Base-by-base conservation (phyloP, 2,888 invertebrate genomes). In the Pachydiplax longipennis region DNA sequence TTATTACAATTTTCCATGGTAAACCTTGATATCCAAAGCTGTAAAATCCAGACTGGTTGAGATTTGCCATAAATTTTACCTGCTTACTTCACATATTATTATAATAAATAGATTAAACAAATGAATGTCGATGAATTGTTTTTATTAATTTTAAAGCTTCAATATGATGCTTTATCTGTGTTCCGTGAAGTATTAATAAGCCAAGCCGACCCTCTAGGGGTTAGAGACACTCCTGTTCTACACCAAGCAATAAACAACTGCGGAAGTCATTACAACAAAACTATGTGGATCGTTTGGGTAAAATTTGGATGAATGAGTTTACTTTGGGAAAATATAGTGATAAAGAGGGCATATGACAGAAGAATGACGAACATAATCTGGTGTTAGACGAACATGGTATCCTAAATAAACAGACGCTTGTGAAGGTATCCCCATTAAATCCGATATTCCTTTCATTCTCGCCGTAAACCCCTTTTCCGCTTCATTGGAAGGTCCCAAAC, bases 401-500 rank as follows among this genome's bases (percentile, higher is more conserved):
- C 83, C 83, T 83, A 35, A 58, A 83, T 61, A 83, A 83, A 58
- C 37, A 83, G 44, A 83, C 35, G 58, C 58, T 53, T 53, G 53
- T 83, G 53, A 44, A 53, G 61, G 61, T 22, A 10, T 18, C 10
- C 65, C 65, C 25, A 22, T 22, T 22, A 65, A 65, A 65, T 65
- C 25, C 25, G 44, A 22, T 65, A 22, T 65, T 65, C 25, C n/a
- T 65, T 65, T 58, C 83, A 5, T 58, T 58, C 58, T 35, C 53
- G 40, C 82, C 12, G 15, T 48, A 53, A 53, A 15, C 22, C 35
- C 58, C 58, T 18, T 65, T 13, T 65, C 22, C n/a, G 25, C 65
- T 5, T 25, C 82, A 44, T 44, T 44, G 44, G 44, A 10, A 44
- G 44, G 82, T 25, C 48, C 53, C 10, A 18, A 31, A 10, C 53